phyloP scores from a whole-genome alignment of 1,140 invertebrate genomes.

The Drosophila varians region DNA sequence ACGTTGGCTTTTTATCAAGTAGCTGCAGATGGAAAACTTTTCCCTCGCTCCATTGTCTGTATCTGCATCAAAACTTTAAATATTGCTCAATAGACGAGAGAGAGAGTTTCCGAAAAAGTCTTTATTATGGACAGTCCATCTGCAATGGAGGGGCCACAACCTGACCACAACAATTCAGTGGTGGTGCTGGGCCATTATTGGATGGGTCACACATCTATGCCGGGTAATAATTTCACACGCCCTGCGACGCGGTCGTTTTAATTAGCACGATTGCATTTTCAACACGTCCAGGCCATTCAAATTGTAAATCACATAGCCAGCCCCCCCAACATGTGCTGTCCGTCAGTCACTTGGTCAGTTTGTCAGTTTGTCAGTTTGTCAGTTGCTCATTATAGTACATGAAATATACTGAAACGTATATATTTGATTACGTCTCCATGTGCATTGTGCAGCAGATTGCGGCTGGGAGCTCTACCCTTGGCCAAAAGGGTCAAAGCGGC shows the following conservation, averaged over 20 bases:
- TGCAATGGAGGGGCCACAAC: background rate
- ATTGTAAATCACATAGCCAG: conserved; percentile 70
- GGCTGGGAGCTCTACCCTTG: conserved; percentile 22
- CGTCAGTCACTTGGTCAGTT: conserved; percentile 10
- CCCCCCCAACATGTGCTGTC: conserved; percentile 50
- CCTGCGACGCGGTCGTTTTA: conserved; percentile 74
- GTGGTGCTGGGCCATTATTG: background rate
- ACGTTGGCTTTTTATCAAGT: conserved; percentile 17
- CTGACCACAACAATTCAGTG: conserved; percentile 9
- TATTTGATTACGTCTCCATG: conserved; percentile 22
- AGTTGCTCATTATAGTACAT: conserved; percentile 14
- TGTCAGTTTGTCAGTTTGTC: background rate
- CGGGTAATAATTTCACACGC: conserved; percentile 74
- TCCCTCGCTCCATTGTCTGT: background rate
- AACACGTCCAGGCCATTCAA: conserved; percentile 71
- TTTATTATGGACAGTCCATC: conserved; percentile 15
- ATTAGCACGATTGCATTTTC: conserved; percentile 79
- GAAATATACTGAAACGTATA: conserved; percentile 15
- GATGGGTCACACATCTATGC: conserved; percentile 15
- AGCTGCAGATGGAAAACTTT: conserved; percentile 20
- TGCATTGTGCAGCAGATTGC: conserved; percentile 30
- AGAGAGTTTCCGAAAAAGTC: background rate
- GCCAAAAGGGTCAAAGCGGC: conserved; percentile 23
- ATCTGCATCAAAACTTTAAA: background rate
- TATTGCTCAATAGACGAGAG: background rate